Base-by-base conservation (phyloP, 2,888 invertebrate genomes). In the Phalangium opilio region DNA sequence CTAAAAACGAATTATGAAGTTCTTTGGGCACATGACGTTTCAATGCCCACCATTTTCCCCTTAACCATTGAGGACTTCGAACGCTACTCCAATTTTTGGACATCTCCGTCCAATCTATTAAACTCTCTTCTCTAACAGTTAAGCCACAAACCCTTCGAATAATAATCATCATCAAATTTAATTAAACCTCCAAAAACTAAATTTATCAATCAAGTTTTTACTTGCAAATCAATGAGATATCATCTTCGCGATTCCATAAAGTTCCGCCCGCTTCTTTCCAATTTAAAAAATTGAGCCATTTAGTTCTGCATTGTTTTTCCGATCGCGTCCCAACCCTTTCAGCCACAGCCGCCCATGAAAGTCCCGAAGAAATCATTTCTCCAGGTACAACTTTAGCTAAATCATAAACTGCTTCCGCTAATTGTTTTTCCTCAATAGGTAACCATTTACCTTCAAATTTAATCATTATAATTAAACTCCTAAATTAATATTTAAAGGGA, bases 291-390 rank as follows among this genome's bases (percentile, higher is more conserved):
- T 69, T 70, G 18, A 70, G 61, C 70, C 70, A 70, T 54, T 70
- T 70, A n/a, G 69, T 68, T 8, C 70, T 61, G 54, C 70, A 70
- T 58, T 70, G 70, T 51, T 69, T 69, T 56, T 70, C 70, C 8
- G 68, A 66, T 32, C 70, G 56, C 3, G 68, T 67, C 7, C 61
- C 62, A 4, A 70, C 70, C 45, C 59, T 57, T 46, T 66, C 64
- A 3, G 69, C 66, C 1, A 69, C 67, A 8, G 55, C 54, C 3
- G 67, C 61, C 69, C 69, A 69, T 3, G 67, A 67, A 39, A 69
- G 56, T 7, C 68, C 68, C 45, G 59, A 59, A 1, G 66, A 66
- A 3, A 69, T 62, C 56, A 61, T 64, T 50, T 67, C 66, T 40
- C 68, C 68, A 41, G 64, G 64, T 43, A 61, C 51, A 5, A 59